phyloP scores from a whole-genome alignment of 2,888 invertebrate species.

The Seira ritae region DNA sequence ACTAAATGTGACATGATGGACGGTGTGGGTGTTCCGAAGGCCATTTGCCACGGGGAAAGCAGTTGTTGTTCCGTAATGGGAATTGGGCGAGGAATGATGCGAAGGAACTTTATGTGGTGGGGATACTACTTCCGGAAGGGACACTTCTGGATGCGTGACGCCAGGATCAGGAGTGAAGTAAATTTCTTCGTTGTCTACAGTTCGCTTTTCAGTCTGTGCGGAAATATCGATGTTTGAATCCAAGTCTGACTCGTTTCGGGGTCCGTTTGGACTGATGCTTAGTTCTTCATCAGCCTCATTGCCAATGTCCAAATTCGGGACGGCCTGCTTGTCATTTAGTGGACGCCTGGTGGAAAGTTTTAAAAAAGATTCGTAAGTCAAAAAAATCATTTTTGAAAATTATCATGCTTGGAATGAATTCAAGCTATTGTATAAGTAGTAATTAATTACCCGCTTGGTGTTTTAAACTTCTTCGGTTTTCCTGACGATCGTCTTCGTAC shows the following conservation, averaged over 20 bases:
- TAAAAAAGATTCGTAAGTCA: not conserved
- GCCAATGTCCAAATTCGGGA: slow-evolving; percentile 65
- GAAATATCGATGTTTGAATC: slow-evolving; percentile 60
- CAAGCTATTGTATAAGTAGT: not conserved
- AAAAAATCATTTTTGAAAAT: not conserved
- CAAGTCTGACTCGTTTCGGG: slow-evolving; percentile 60
- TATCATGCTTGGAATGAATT: too few species aligned
- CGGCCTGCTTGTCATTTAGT: slow-evolving; percentile 63
- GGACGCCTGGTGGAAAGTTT: slow-evolving; percentile 59
- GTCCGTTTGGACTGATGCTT: slow-evolving; percentile 71
- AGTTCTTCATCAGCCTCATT: slow-evolving; percentile 73
- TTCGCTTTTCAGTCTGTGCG: slow-evolving; percentile 39
- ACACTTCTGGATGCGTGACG: slow-evolving; percentile 32
- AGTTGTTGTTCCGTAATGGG: slow-evolving; percentile 54
- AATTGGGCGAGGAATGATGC: not conserved
- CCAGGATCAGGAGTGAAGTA: slow-evolving; percentile 59
- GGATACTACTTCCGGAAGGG: not conserved
- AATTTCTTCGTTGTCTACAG: slow-evolving; percentile 59
- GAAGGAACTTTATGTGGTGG: not conserved
- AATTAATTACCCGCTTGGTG: slow-evolving; percentile 52
- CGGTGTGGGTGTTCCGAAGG: slow-evolving; percentile 31
- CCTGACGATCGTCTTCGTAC: slow-evolving; percentile 44
- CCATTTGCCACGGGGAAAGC: slow-evolving; percentile 52
- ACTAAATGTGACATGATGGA: slow-evolving; percentile 57
- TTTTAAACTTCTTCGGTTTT: slow-evolving; percentile 63